These are phyloP conservation scores for Cyprinus carpio DNA, from an alignment of 2,113 vertebrate species.

Conservation along the genomic window DNA sequence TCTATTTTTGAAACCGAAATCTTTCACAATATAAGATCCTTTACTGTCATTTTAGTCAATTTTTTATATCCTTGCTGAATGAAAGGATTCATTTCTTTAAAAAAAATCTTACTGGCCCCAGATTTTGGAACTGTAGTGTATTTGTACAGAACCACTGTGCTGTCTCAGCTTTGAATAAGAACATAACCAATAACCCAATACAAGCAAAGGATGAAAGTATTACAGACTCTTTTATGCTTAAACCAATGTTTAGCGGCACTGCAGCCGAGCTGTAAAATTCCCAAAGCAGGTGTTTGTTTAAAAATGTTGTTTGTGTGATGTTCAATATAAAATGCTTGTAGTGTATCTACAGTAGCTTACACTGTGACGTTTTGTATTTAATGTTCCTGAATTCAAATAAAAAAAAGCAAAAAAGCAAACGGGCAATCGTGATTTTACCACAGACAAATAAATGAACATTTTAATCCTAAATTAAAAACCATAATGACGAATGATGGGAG, in stretches of 20 bases:
- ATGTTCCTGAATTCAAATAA: constrained; percentile 50
- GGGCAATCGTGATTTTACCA: constrained; percentile 2
- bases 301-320: constrained; percentile 25
- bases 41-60: neutral
- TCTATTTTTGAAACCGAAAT: neutral
- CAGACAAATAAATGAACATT: constrained; percentile 34
- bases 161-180: neutral
- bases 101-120: neutral
- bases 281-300: constrained; percentile 12
- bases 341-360: constrained; percentile 17
- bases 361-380: constrained; percentile 47
- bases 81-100: neutral
- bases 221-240: neutral
- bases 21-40: neutral
- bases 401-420: neutral
- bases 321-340: constrained; percentile 2
- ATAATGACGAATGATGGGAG: neutral
- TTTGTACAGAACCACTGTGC: neutral
- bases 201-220: constrained; percentile 39
- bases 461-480: constrained; percentile 42
- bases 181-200: constrained; percentile 18
- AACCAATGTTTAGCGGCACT: neutral
- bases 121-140: neutral
- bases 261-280: neutral
- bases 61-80: neutral